Base-by-base conservation (phyloP, 2,888 invertebrate genomes). In the Allacma fusca region DNA sequence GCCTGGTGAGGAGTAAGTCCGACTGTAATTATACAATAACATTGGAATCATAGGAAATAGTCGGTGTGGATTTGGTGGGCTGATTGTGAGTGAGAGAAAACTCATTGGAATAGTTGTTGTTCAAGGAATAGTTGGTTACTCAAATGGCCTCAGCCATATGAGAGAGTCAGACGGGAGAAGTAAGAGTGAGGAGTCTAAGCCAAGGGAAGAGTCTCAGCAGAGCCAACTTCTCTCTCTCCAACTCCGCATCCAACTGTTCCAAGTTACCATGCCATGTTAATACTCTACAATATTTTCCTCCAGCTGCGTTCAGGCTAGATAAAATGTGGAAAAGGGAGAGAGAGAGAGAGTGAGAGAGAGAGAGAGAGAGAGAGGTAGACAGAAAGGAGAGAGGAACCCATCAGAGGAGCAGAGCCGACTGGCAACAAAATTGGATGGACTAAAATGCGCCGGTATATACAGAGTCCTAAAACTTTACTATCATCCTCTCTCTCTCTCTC, bases 191-290 rank as follows among this genome's bases (percentile, higher is more conserved):
- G n/a, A n/a, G n/a, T n/a, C n/a, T n/a, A n/a, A n/a, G n/a, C n/a
- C n/a, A n/a, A 29, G 67, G 16, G 43, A 29, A 73, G 62, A n/a
- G 62, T 26, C 16, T 13, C 62, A 34, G 59, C 7, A n/a, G 59
- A 59, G 43, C 73, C 64, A 74, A 74, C 73, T 74, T 64, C 57
- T 50, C 71, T 64, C 62, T 62, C 43, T 59, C 59, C 64, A 29
- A 74, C 57, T 62, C 73, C 29, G 34, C 29, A 43, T 74, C 64
- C 73, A 74, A 74, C 73, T 74, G 73, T 64, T 73, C 73, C 64
- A 24, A 71, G 12, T 70, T 70, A 1, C 44, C 44, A 24, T 44
- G 16, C 44, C 43, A 2, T 72, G 28, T 34, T 72, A 59, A 70
- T 62, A 59, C 73, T 73, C 64, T 24, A 4, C 73, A 64, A 64